Conservation (phyloP, 2,113 vertebrate species). For the Prinia subflava region DNA sequence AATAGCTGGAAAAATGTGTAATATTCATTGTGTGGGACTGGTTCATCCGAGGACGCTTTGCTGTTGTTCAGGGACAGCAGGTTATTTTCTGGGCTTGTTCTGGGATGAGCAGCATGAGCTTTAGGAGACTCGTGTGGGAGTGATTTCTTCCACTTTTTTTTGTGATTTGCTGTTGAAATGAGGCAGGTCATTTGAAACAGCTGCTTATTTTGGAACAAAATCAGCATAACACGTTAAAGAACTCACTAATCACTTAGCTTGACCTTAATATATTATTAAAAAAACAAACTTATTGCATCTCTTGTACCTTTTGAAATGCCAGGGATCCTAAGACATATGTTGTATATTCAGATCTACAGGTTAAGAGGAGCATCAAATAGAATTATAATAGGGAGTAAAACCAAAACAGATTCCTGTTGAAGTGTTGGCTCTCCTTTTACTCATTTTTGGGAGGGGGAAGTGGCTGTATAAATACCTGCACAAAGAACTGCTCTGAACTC, state of each 20-base stretch:
- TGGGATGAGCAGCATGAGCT: conserved; percentile 4
- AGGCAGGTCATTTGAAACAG: conserved; percentile 39
- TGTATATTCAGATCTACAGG: neutral
- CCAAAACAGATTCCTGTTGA: neutral
- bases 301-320: neutral
- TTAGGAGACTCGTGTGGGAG: neutral
- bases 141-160: conserved; percentile 6
- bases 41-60: conserved; percentile 14
- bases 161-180: conserved; percentile 33
- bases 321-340: neutral
- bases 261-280: neutral
- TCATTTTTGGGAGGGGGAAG: neutral
- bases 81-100: neutral
- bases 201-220: conserved; percentile 45
- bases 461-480: neutral
- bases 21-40: neutral
- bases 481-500: neutral
- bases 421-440: neutral
- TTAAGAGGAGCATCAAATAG: neutral
- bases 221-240: conserved; percentile 14
- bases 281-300: neutral
- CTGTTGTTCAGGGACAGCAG: neutral
- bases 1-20: neutral
- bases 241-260: conserved; percentile 16
- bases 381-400: neutral